Percentiles rank a stretch among this genome's conserved stretches.
phyloP scores from a whole-genome alignment of 2,888 invertebrate species.

The Eilema sororculum region DNA sequence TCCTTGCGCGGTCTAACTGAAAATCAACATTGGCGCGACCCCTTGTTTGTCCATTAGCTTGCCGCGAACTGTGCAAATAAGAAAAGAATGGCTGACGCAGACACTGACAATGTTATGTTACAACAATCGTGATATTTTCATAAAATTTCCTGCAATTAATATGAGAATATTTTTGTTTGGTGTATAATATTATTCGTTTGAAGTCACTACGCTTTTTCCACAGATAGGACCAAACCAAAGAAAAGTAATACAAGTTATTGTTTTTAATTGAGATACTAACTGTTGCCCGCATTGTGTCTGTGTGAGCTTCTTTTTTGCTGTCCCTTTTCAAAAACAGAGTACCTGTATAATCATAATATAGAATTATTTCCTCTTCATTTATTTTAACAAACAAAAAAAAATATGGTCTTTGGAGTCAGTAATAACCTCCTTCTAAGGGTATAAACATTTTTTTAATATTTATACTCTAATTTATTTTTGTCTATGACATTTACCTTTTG shows the following conservation, averaged over 20 bases:
- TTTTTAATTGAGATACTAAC: too few species aligned
- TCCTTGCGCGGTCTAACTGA: conserved; percentile 74
- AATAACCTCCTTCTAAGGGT: not conserved
- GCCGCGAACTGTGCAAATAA: conserved; percentile 79
- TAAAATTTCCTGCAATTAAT: conserved; percentile 19
- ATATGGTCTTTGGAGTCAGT: not conserved
- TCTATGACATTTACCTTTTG: not conserved
- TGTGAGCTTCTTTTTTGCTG: too few species aligned
- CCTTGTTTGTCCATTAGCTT: conserved; percentile 85
- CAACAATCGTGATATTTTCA: conserved; percentile 29
- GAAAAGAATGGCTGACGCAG: conserved; percentile 63
- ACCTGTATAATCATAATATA: too few species aligned
- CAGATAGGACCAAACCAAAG: too few species aligned
- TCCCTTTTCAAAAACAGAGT: too few species aligned
- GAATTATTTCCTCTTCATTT: too few species aligned
- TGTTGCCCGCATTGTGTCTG: too few species aligned
- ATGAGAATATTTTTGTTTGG: not conserved
- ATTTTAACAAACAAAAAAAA: too few species aligned
- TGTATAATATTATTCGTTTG: too few species aligned
- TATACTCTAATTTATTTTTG: not conserved
- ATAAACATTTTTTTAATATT: not conserved
- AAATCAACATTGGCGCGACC: conserved; percentile 82
- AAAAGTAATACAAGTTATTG: too few species aligned
- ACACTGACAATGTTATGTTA: conserved; percentile 63
- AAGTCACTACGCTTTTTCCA: too few species aligned